phyloP scores from a whole-genome alignment of 2,113 vertebrate species.

The Bucco capensis region DNA sequence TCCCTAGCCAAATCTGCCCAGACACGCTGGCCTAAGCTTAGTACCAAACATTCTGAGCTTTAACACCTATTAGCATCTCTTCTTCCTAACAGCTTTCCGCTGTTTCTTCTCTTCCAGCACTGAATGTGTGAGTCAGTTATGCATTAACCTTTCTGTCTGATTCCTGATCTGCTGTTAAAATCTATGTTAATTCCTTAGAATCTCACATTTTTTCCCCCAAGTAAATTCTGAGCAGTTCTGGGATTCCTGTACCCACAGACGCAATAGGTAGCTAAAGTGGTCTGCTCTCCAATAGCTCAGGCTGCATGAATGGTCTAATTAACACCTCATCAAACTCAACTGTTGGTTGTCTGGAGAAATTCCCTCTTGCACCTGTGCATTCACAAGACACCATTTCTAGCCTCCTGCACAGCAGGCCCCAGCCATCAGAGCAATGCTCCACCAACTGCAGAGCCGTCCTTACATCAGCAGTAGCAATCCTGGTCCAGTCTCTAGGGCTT shows the following conservation, averaged over 20 bases:
- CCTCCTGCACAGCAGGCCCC: background rate
- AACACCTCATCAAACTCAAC: slow-evolving; percentile 69
- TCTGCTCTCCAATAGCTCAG: slow-evolving; percentile 45
- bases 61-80: background rate
- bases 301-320: slow-evolving; percentile 64
- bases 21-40: background rate
- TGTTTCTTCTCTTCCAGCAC: background rate
- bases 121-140: background rate
- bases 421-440: background rate
- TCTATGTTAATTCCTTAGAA: slow-evolving; percentile 36
- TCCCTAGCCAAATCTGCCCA: background rate
- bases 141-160: background rate
- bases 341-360: slow-evolving; percentile 45
- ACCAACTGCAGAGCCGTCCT: background rate
- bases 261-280: slow-evolving; percentile 22
- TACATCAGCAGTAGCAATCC: rapidly evolving
- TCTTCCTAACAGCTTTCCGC: background rate
- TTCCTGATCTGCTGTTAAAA: slow-evolving; percentile 41
- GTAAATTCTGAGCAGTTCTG: slow-evolving; percentile 11
- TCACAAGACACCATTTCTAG: background rate
- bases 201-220: background rate
- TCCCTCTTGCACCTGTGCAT: slow-evolving; percentile 53
- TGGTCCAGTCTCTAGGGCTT: background rate
- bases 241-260: background rate
- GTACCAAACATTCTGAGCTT: background rate